These are phyloP conservation scores for Xenops minutus DNA, from an alignment of 2,797 vertebrate species.

Conservation along the genomic window DNA sequence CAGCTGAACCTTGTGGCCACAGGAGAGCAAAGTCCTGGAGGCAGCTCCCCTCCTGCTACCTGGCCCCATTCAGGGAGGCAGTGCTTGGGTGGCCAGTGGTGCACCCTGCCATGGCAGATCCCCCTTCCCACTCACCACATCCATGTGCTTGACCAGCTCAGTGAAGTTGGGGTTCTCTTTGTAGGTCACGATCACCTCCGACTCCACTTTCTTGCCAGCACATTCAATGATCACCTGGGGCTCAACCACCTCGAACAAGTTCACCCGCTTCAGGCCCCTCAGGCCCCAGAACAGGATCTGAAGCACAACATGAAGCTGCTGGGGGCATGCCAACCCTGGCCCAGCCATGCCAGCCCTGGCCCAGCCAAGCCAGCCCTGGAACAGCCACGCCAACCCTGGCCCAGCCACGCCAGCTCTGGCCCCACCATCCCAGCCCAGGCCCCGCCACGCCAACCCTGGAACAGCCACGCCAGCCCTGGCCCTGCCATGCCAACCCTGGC, in stretches of 20 bases:
- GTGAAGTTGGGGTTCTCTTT: constrained; percentile 87
- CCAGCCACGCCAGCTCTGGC: no score
- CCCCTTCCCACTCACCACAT: constrained; percentile 82
- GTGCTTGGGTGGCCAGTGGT: rapidly evolving
- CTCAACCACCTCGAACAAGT: constrained; percentile 90
- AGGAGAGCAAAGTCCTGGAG: background rate
- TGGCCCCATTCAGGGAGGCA: background rate
- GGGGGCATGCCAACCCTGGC: background rate
- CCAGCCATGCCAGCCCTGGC: background rate
- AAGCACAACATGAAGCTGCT: background rate
- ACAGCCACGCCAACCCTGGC: no score
- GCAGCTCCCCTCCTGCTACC: background rate
- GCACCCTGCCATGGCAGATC: background rate
- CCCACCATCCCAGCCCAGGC: no score
- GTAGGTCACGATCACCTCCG: constrained; percentile 86
- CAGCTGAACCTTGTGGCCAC: background rate
- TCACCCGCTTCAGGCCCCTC: constrained; percentile 87
- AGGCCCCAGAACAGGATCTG: constrained; percentile 95
- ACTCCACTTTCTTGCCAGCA: constrained; percentile 86
- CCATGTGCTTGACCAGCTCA: constrained; percentile 84
- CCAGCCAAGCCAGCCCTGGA: no score
- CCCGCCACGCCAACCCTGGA: no score
- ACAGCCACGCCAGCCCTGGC: no score
- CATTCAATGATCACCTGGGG: constrained; percentile 91
- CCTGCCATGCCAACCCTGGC: no score